Conservation (phyloP, 2,113 vertebrate genomes). For the Oenanthe oenanthe region DNA sequence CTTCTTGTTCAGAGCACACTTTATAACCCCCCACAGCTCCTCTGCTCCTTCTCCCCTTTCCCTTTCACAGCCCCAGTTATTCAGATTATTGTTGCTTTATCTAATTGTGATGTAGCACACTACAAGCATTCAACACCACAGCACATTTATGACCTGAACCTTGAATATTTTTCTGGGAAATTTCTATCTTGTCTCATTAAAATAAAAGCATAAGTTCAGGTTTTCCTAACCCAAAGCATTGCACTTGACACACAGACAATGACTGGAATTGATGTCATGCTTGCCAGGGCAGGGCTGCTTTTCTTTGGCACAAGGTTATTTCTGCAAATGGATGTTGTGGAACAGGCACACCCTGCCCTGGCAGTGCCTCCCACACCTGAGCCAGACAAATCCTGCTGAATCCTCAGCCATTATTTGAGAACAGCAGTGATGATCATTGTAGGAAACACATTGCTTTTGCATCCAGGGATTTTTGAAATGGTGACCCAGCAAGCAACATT, state of each 20-base stretch:
- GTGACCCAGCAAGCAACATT: not conserved
- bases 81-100: not conserved
- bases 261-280: not conserved
- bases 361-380: not conserved
- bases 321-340: not conserved
- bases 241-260: not conserved
- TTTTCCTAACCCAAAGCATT: not conserved
- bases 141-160: not conserved
- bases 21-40: accelerated
- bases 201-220: not conserved
- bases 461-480: not conserved
- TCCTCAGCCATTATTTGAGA: not conserved
- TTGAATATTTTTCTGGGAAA: not conserved
- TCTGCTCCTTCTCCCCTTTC: not conserved
- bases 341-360: not conserved
- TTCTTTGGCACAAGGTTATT: not conserved
- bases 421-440: accelerated
- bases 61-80: not conserved
- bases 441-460: not conserved
- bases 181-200: not conserved
- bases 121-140: not conserved
- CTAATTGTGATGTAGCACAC: accelerated
- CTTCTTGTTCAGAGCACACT: not conserved
- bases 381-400: not conserved
- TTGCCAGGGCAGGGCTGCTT: not conserved